A percentile compares a stretch with the other conserved stretches of the same genome.
Evolutionary conservation across 37 sponge, comb jelly and placozoan species (phyloP).

Genomic region (Chondrosia reniformis): DNA sequence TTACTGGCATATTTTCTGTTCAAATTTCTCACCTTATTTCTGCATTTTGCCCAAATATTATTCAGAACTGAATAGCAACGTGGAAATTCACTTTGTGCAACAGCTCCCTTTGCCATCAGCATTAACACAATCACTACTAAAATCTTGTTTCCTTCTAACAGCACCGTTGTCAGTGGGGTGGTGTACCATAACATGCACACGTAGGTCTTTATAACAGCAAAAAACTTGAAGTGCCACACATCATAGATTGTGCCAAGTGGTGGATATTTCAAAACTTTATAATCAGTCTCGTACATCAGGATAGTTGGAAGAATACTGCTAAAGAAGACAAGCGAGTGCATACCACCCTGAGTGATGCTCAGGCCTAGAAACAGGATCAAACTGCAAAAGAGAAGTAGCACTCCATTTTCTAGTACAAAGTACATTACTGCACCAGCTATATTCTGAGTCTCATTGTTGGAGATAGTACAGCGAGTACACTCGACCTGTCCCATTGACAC

Average conservation of each 20-base stretch:
- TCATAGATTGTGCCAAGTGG: constrained; percentile 10
- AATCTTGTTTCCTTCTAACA: background rate
- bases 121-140: background rate
- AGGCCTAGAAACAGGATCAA: constrained; percentile 35
- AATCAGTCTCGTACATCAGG: background rate
- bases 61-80: no score
- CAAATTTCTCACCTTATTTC: no score
- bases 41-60: no score
- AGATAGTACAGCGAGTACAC: constrained; percentile 10
- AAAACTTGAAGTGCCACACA: constrained; percentile 60
- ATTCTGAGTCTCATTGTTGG: background rate
- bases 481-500: constrained; percentile 19
- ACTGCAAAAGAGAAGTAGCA: constrained; percentile 19
- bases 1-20: no score
- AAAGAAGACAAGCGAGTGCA: constrained; percentile 61
- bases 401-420: constrained; percentile 28
- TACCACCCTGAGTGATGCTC: constrained; percentile 30
- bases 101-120: background rate
- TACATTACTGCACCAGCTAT: constrained; percentile 33
- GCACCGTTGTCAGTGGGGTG: background rate
- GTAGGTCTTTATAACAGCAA: background rate
- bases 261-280: background rate
- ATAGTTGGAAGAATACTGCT: constrained; percentile 39
- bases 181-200: constrained; percentile 22
- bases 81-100: background rate